Evolutionary conservation across 2,888 invertebrate species (phyloP), one percentile per base, ranked within the genome.

Genomic region (Mactromeris polynyma): DNA sequence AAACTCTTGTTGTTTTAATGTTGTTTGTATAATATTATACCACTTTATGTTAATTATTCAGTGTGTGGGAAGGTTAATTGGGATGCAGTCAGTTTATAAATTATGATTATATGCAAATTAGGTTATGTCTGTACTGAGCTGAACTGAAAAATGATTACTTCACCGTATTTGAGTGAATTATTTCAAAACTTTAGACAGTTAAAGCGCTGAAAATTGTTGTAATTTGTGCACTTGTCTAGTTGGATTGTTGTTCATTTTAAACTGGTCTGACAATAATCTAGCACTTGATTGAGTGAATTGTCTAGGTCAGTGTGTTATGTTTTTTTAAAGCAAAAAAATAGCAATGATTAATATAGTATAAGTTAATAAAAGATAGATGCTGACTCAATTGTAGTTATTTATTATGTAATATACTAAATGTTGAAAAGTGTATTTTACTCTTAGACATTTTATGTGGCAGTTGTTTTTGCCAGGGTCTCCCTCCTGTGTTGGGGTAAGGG

Each of bases 241-340:
- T 73, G 11, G 42, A 73, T 42, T 73, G 73, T 73, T 69, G 69
- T 42, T 83, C 26, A 31, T 46, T 42, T 73, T 26, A 42, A 82
- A 73, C 9, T 33, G 17, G 17, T 42, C 19, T 83, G 73, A 73
- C 83, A 83, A 73, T 83, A 69, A 83, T 73, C n/a, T 69, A 31
- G 31, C 4, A 46, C 14, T 73, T 73, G 83, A 73, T 83, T 73
- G 31, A 46, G 26, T 36, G 33, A 17, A 2, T 58, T 73, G 36
- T 73, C 73, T 73, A 73, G 33, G 36, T 33, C 46, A 46, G 46
- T 46, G 46, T 46, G 46, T 46, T 46, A 11, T 14, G 46, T n/a
- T n/a, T n/a, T n/a, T n/a, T n/a, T n/a, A n/a, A n/a, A n/a, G n/a
- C n/a, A n/a, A n/a, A n/a, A n/a, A n/a, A n/a, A n/a, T n/a, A n/a